Evolutionary conservation across 2,113 vertebrate species (phyloP).

Genomic region (Neoarius graeffei): DNA sequence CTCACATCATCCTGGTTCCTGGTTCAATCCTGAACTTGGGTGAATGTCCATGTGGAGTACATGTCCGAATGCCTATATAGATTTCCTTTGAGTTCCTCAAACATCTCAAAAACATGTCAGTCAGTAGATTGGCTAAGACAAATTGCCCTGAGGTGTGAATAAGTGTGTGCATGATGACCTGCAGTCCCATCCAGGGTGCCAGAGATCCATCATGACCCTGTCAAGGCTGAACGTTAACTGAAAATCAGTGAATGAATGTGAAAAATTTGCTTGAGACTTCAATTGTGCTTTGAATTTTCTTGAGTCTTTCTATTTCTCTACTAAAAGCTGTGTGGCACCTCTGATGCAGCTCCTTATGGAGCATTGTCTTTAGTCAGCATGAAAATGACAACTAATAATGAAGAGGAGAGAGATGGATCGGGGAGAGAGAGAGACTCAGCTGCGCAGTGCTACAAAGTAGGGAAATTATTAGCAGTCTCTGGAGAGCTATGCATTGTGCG

Average conservation of each 20-base stretch:
- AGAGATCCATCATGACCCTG: not conserved
- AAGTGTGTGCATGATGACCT: not conserved
- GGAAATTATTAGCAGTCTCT: constrained; percentile 53
- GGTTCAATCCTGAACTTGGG: not conserved
- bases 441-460: constrained; percentile 46
- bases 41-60: not conserved
- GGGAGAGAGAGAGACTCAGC: constrained; percentile 19
- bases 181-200: not conserved
- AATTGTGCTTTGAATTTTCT: not conserved
- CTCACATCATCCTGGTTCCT: not conserved
- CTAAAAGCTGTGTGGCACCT: constrained; percentile 42
- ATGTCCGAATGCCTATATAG: not conserved
- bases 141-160: not conserved
- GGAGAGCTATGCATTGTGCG: constrained; percentile 47
- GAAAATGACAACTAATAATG: constrained; percentile 55
- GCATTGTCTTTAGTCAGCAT: constrained; percentile 55
- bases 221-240: not conserved
- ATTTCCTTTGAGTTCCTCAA: not conserved
- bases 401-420: not conserved
- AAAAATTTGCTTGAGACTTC: not conserved
- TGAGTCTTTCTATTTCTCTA: constrained; percentile 6
- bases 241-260: not conserved
- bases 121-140: not conserved
- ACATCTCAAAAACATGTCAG: not conserved
- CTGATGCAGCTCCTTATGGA: constrained; percentile 39